Evolutionary conservation across 2,113 vertebrate genomes (phyloP).

Genomic region (Carettochelys insculpta): DNA sequence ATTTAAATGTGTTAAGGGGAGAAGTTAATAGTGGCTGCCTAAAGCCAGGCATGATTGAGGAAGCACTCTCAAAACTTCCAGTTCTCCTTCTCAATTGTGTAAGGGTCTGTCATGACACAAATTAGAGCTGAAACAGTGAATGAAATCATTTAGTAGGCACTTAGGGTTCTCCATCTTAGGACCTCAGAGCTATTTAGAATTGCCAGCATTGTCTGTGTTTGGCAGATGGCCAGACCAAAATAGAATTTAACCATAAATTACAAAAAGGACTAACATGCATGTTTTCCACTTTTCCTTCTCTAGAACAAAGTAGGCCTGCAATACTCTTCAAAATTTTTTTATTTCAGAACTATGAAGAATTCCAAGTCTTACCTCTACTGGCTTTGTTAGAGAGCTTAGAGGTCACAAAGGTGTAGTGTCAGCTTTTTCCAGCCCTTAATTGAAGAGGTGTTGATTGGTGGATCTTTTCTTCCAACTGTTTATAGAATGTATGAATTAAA

Average conservation of each 20-base stretch:
- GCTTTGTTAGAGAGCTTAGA: background rate
- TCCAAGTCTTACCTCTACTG: background rate
- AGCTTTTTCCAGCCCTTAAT: background rate
- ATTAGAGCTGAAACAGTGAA: background rate
- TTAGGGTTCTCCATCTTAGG: background rate
- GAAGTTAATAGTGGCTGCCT: background rate
- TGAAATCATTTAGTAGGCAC: background rate
- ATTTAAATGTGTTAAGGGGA: background rate
- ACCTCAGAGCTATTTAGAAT: background rate
- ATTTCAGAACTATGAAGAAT: background rate
- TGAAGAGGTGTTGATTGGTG: background rate
- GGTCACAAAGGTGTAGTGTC: background rate
- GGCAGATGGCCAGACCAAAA: accelerated
- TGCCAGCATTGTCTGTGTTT: background rate
- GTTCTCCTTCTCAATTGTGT: accelerated
- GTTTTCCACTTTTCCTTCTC: background rate
- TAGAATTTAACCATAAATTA: background rate
- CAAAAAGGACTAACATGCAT: background rate
- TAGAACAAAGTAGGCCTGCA: background rate
- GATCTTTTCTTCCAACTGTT: background rate
- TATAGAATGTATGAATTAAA: background rate
- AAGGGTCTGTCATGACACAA: background rate
- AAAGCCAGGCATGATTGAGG: no score
- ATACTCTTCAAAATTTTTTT: background rate
- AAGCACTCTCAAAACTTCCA: no score